Evolutionary conservation across 2,797 vertebrate species (phyloP).

Genomic region (Acipenser transmontanus): DNA sequence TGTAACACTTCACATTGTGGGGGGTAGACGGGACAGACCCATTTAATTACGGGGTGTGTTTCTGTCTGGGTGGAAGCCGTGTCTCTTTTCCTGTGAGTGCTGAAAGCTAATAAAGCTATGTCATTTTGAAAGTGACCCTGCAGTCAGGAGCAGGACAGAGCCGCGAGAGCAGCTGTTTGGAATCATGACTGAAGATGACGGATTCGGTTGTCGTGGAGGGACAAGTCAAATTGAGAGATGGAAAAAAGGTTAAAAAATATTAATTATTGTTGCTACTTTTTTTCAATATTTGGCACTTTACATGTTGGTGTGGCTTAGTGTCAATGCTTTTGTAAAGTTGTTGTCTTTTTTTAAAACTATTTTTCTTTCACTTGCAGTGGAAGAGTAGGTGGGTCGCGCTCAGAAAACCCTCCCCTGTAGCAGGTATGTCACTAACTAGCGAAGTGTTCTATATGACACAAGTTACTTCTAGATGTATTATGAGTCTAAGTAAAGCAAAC

Average conservation of each 20-base stretch:
- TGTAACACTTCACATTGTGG: constrained; percentile 15
- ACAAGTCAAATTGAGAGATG: constrained; percentile 94
- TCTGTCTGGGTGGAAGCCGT: constrained; percentile 35
- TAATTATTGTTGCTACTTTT: not conserved
- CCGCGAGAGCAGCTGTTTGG: constrained; percentile 74
- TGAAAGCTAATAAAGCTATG: constrained; percentile 57
- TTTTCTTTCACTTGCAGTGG: constrained; percentile 73
- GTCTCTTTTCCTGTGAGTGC: constrained; percentile 28
- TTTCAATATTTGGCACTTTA: not conserved
- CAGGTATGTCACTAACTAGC: constrained; percentile 63
- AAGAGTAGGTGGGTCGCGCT: constrained; percentile 87
- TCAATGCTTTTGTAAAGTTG: not conserved
- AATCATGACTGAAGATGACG: constrained; percentile 99
- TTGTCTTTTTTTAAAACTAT: constrained; percentile 21
- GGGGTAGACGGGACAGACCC: constrained; percentile 22
- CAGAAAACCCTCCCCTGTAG: constrained; percentile 89
- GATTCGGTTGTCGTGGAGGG: constrained; percentile 97
- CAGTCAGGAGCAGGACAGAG: constrained; percentile 49
- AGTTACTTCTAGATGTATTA: constrained; percentile 3
- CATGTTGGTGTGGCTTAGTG: not conserved
- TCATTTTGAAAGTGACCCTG: constrained; percentile 79
- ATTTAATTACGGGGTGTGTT: not conserved
- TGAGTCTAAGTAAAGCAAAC: no score
- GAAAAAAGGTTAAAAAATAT: constrained; percentile 78
- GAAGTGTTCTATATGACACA: constrained; percentile 14